Percentiles rank a stretch among this genome's conserved stretches.
phyloP scores from a whole-genome alignment of 2,797 vertebrate species.

The Syngnathus rostellatus region DNA sequence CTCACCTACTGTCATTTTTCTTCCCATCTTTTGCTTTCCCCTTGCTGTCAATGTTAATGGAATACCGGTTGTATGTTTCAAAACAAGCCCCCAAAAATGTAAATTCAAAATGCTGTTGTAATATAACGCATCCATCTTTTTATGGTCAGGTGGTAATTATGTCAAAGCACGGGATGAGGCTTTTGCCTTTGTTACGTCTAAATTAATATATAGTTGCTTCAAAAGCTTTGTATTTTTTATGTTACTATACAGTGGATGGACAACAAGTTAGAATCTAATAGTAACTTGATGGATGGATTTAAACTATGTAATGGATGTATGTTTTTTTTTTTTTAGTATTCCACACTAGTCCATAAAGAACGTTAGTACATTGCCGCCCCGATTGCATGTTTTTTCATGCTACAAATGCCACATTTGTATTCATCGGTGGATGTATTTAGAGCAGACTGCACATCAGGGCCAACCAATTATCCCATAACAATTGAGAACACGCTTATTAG shows the following conservation, averaged over 20 bases:
- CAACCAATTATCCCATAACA: conserved; percentile 62
- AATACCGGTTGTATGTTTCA: conserved; percentile 7
- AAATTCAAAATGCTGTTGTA: conserved; percentile 1
- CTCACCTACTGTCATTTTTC: conserved; percentile 15
- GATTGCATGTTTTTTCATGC: conserved; percentile 25
- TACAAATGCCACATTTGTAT: conserved; percentile 51
- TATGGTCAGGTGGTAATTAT: conserved; percentile 5
- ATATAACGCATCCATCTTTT: background rate
- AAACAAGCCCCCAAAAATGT: conserved; percentile 2
- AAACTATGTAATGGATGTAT: background rate
- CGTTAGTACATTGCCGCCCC: conserved; percentile 23
- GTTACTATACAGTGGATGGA: background rate
- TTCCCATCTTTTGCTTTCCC: conserved; percentile 5
- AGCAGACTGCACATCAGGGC: conserved; percentile 48
- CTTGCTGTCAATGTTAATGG: conserved; percentile 36
- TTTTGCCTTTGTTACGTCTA: conserved; percentile 3
- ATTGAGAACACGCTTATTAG: conserved; percentile 58
- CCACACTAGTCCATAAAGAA: background rate
- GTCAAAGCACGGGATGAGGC: background rate
- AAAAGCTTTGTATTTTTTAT: background rate
- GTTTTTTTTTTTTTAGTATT: background rate
- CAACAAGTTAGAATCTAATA: background rate
- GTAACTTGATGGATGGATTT: background rate
- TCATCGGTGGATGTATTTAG: conserved; percentile 31
- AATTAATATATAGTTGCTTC: background rate